Percentiles rank a stretch among this genome's conserved stretches.
phyloP scores from a whole-genome alignment of 2,797 vertebrate genomes.

The Malacoraja senta region DNA sequence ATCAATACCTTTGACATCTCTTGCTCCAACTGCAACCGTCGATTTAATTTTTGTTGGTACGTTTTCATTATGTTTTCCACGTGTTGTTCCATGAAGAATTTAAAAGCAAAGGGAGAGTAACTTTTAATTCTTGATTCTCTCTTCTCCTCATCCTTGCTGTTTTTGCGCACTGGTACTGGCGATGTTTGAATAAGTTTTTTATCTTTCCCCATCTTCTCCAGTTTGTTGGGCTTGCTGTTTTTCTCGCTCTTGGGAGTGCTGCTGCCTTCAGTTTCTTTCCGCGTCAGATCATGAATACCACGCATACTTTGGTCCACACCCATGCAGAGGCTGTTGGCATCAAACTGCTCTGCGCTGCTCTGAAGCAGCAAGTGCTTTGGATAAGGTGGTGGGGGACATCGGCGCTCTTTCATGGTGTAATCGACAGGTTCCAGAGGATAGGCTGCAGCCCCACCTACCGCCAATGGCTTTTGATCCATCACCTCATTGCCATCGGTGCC shows the following conservation, averaged over 20 bases:
- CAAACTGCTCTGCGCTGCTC: conserved; percentile 60
- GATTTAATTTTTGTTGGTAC: conserved; percentile 91
- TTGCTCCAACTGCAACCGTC: conserved; percentile 86
- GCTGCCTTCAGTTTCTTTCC: conserved; percentile 59
- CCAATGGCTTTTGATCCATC: conserved; percentile 66
- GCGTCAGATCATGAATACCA: conserved; percentile 53
- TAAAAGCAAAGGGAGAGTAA: conserved; percentile 94
- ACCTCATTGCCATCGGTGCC: conserved; percentile 53
- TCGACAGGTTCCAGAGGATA: conserved; percentile 67
- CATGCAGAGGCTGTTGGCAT: conserved; percentile 56
- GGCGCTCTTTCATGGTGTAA: conserved; percentile 64
- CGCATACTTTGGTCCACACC: conserved; percentile 69
- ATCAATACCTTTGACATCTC: conserved; percentile 90
- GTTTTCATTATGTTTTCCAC: conserved; percentile 97
- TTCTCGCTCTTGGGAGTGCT: conserved; percentile 61
- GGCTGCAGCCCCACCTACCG: conserved; percentile 58
- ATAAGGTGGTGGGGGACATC: conserved; percentile 86
- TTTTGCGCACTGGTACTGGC: conserved; percentile 85
- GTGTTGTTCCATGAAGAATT: conserved; percentile 99
- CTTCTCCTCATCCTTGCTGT: conserved; percentile 83
- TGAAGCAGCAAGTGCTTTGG: conserved; percentile 77
- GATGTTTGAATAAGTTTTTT: conserved; percentile 98
- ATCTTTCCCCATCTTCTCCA: conserved; percentile 75
- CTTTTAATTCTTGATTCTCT: conserved; percentile 93
- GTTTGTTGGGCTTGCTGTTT: conserved; percentile 65